Evolutionary conservation across 2,113 vertebrate genomes (phyloP), one percentile per base, ranked within the genome.

Genomic region (Chloebia gouldiae): DNA sequence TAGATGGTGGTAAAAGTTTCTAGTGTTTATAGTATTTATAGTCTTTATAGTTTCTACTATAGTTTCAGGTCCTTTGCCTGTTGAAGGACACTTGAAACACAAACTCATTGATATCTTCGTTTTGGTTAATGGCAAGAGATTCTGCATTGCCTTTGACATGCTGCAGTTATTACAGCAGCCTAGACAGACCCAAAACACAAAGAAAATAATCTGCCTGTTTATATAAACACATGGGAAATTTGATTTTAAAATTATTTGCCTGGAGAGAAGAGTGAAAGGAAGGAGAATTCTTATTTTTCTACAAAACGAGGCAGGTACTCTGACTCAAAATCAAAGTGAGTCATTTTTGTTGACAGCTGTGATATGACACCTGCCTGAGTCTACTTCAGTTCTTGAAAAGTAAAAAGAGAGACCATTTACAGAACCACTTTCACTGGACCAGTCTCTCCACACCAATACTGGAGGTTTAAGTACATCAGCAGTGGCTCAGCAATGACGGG

Each of bases 341-440:
- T 69, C 13, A 10, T 44, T 92, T 91, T 95, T 92, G 91, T 80
- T 78, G 93, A 97, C 8, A 28, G 76, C 71, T 94, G 24, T 85
- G 49, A 91, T 71, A 81, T 35, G 75, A 91, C 51, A 65, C n/a
- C 79, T 79, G 61, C 16, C 53, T 50, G 16, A 96, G 76, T 40
- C 39, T 35, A 35, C 54, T 89, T 70, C 28, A 28, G 28, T 61
- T 76, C 49, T 86, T 50, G 31, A 37, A 84, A 94, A 92, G 89
- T 64, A n/a, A 65, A 45, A 27, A 57, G 60, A 94, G 79, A 65
- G 82, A 89, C 33, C 0, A 0, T 91, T 92, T 73, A 81, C 50
- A 93, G 56, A 56, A 61, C 42, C 69, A 64, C 44, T 75, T 63
- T 30, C 65, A 73, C 42, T 72, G 76, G 81, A 56, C 73, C n/a